These are phyloP conservation scores for Synergus japonicus DNA, from an alignment of 2,888 invertebrate genomes.

Conservation along the genomic window DNA sequence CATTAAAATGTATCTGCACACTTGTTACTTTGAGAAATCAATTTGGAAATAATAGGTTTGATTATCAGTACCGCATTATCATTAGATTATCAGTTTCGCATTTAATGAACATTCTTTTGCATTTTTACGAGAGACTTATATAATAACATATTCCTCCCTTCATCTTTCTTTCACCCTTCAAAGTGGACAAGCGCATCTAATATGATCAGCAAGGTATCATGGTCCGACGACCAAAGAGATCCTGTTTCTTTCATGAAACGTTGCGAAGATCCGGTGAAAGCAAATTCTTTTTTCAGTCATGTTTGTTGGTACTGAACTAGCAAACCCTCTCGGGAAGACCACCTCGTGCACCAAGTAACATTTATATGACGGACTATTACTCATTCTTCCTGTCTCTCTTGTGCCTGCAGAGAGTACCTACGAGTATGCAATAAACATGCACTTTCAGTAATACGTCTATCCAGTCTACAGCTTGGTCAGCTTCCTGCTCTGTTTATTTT, in stretches of 20 bases:
- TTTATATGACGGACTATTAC: slow-evolving; percentile 58
- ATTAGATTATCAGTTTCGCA: background rate
- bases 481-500: slow-evolving; percentile 8
- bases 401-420: slow-evolving; percentile 57
- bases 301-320: slow-evolving; percentile 48
- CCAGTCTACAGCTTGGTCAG: slow-evolving; percentile 47
- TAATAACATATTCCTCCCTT: background rate
- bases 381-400: slow-evolving; percentile 56
- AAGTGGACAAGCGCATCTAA: background rate
- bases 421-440: slow-evolving; percentile 62
- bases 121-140: background rate
- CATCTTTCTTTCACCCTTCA: background rate
- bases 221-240: background rate
- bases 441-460: slow-evolving; percentile 62
- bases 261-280: slow-evolving; percentile 63
- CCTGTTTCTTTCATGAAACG: slow-evolving; percentile 56
- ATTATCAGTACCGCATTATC: background rate
- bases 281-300: slow-evolving; percentile 55
- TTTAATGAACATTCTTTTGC: background rate
- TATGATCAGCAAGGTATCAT: slow-evolving; percentile 1
- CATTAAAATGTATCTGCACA: slow-evolving; percentile 12
- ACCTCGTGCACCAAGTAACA: slow-evolving; percentile 55
- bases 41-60: background rate
- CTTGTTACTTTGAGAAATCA: slow-evolving; percentile 16
- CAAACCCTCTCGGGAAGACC: slow-evolving; percentile 45